These are phyloP conservation scores for Zootoca vivipara DNA, from an alignment of 2,113 vertebrate species.

Conservation along the genomic window DNA sequence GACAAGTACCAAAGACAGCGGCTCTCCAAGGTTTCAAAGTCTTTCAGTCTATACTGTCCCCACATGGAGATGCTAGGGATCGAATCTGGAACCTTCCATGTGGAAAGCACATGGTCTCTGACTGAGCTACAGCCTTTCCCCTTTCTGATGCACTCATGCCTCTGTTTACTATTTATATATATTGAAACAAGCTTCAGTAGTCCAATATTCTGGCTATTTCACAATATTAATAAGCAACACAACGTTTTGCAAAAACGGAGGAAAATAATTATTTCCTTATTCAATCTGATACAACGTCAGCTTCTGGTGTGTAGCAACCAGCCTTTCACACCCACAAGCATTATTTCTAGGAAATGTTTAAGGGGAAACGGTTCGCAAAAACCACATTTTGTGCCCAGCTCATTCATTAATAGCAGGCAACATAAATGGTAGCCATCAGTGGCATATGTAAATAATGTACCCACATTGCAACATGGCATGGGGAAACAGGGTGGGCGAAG, in stretches of 20 bases:
- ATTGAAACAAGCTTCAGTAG: constrained; percentile 8
- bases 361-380: not conserved
- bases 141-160: not conserved
- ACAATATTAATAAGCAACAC: constrained; percentile 11
- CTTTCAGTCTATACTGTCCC: no score
- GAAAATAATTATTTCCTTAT: not conserved
- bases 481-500: no score
- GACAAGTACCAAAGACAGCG: no score
- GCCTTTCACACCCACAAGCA: not conserved
- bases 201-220: not conserved
- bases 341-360: not conserved
- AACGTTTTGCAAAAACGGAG: not conserved
- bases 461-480: not conserved
- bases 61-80: no score
- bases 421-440: not conserved
- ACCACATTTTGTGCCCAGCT: not conserved
- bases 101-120: no score
- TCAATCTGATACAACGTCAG: not conserved
- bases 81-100: no score
- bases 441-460: not conserved
- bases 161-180: constrained; percentile 5
- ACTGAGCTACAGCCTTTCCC: no score
- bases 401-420: not conserved
- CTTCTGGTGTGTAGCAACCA: not conserved
- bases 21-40: no score